Evolutionary conservation across 30 jellyfish, hydroid and myxozoan genomes (phyloP).

Genomic region (Chrysaora quinquecirrha): DNA sequence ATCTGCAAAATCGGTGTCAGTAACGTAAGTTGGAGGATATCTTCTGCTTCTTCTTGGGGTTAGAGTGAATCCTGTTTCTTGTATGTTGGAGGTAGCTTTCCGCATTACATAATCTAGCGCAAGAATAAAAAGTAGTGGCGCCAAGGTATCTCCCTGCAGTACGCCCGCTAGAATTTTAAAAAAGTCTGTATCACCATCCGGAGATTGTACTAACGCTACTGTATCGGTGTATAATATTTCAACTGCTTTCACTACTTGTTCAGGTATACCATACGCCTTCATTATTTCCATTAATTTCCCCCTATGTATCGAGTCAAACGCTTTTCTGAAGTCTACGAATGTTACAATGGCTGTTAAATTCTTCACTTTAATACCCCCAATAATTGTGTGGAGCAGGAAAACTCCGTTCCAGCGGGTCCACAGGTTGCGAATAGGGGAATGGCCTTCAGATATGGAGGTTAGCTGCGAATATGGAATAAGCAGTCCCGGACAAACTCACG

Average conservation of each 20-base stretch:
- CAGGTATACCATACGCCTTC: conserved; percentile 51
- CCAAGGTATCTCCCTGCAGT: conserved; percentile 56
- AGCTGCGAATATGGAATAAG: too few relatives aligned
- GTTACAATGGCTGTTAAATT: not conserved
- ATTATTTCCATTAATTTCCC: conserved; percentile 31
- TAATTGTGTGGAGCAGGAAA: too few relatives aligned
- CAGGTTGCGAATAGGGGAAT: too few relatives aligned
- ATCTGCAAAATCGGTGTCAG: too few relatives aligned
- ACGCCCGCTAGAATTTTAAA: conserved; percentile 46
- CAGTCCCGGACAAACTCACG: too few relatives aligned
- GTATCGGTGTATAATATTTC: conserved; percentile 27
- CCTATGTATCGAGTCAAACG: conserved; percentile 35
- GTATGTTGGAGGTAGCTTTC: too few relatives aligned
- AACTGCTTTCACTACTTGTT: conserved; percentile 15
- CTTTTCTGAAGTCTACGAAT: too few relatives aligned
- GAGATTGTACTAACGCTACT: conserved; percentile 34
- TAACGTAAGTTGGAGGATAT: too few relatives aligned
- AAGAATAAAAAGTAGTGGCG: conserved; percentile 32
- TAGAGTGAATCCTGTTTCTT: too few relatives aligned
- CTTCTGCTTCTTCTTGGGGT: too few relatives aligned
- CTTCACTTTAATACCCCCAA: conserved; percentile 13
- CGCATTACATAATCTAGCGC: conserved; percentile 50
- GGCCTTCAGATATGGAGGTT: too few relatives aligned
- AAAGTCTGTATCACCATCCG: conserved; percentile 66
- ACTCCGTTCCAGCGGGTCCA: too few relatives aligned